These are phyloP conservation scores for Pycnomerus fuliginosus DNA, from an alignment of 2,888 invertebrate species.

Conservation along the genomic window DNA sequence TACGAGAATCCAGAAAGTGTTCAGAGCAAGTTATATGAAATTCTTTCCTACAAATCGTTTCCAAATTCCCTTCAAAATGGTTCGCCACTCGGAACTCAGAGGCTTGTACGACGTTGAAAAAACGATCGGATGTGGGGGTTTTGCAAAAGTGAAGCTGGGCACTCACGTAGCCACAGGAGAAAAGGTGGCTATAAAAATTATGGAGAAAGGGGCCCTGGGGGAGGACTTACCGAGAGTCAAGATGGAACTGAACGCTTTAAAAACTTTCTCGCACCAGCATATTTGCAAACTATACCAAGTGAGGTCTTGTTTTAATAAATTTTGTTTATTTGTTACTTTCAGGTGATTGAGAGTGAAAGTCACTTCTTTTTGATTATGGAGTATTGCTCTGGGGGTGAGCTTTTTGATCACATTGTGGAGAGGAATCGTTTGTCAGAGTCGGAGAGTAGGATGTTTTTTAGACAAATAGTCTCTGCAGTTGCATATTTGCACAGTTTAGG, in stretches of 20 bases:
- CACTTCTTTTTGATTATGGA: conserved; percentile 79
- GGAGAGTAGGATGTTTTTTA: conserved; percentile 73
- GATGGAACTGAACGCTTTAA: conserved; percentile 72
- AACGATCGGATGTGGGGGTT: conserved; percentile 75
- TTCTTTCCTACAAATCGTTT: neutral
- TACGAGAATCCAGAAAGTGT: neutral
- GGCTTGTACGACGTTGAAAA: conserved; percentile 67
- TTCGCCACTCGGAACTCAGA: conserved; percentile 57
- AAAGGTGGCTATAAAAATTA: conserved; percentile 80
- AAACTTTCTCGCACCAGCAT: conserved; percentile 68
- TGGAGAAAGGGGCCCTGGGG: conserved; percentile 72
- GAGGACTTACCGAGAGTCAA: conserved; percentile 71
- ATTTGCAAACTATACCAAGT: conserved; percentile 76
- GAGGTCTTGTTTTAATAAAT: conserved; percentile 4
- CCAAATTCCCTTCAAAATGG: conserved; percentile 47
- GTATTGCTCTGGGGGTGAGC: conserved; percentile 79
- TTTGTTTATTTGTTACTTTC: conserved; percentile 9
- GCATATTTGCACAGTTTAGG: conserved; percentile 74
- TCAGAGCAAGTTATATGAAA: no score
- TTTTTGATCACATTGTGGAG: conserved; percentile 83
- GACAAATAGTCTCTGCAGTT: conserved; percentile 77
- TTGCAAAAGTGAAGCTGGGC: conserved; percentile 78
- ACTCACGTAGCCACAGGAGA: conserved; percentile 77
- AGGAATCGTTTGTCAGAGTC: conserved; percentile 68
- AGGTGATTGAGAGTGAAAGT: conserved; percentile 70